Evolutionary conservation across 2,888 invertebrate genomes (phyloP), one percentile per base, ranked within the genome.

Genomic region (Caenorhabditis sp.): DNA sequence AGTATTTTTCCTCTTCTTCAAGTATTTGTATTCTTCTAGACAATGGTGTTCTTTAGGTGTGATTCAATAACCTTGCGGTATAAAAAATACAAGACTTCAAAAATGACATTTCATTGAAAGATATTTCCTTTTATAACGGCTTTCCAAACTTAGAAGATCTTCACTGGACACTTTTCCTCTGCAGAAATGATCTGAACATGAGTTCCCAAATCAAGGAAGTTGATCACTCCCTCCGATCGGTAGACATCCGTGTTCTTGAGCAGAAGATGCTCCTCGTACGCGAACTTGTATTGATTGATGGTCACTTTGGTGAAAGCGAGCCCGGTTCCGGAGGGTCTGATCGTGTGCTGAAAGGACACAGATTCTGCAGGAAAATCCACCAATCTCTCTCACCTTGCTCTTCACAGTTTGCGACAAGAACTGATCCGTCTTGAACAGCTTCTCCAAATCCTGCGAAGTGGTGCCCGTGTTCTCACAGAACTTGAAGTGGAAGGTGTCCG

Each of bases 391-490:
- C n/a, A 66, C 64, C 12, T 66, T 66, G 22, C 64, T 66, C 28
- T 2, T 19, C 19, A 49, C 35, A 10, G 28, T 49, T 19, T 28
- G 16, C 7, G 64, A 49, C 66, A 66, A 31, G 31, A 22, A 12
- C 22, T 19, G 66, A 35, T 66, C 66, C 16, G 47, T 31, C 66
- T 66, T 22, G 49, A 66, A 10, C n/a, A 66, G 19, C 14, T 51
- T 49, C 49, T 66, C 22, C 66, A 66, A 66, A 51, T 66, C 66
- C 5, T 35, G 19, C 19, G 51, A 49, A 49, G 14, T 49, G 3
- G 19, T 35, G n/a, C 66, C 66, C 4, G 19, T 35, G 6, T 5
- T 16, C 0, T 66, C 22, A 31, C 66, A 66, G 31, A 66, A 66
- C 22, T 66, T 49, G 66, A 66, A 66, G 19, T 51, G 47, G 14